phyloP scores from a whole-genome alignment of 2,113 vertebrate genomes.

The Bubalus kerabau region DNA sequence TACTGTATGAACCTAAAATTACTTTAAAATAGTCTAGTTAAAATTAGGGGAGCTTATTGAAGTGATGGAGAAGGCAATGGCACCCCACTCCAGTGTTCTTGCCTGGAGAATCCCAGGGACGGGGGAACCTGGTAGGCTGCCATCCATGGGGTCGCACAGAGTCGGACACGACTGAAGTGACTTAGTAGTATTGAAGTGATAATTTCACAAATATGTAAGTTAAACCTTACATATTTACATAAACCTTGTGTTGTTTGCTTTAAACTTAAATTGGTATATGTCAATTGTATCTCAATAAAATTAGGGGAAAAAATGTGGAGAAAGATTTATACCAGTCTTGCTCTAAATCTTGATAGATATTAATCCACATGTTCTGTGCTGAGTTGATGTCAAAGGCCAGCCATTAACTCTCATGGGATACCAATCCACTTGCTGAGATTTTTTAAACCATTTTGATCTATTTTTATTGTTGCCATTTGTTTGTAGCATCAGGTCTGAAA shows the following conservation, averaged over 20 bases:
- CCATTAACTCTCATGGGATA: background rate
- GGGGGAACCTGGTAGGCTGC: too few relatives aligned
- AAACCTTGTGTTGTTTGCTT: background rate
- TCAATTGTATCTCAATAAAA: background rate
- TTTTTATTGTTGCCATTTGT: background rate
- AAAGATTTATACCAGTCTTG: background rate
- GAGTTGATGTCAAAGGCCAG: background rate
- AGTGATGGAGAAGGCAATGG: background rate
- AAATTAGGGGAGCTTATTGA: background rate
- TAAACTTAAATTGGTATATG: background rate
- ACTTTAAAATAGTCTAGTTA: background rate
- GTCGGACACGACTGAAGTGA: too few relatives aligned
- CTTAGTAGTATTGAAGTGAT: background rate
- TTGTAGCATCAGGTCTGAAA: background rate
- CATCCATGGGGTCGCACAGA: too few relatives aligned
- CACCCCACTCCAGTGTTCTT: too few relatives aligned
- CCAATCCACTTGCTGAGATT: background rate
- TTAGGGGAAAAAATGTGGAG: background rate
- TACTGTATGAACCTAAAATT: background rate
- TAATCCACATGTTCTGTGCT: background rate
- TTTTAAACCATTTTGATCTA: background rate
- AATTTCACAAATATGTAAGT: background rate
- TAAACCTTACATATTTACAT: background rate
- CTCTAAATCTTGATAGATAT: background rate
- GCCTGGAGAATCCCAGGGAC: too few relatives aligned